A percentile compares a stretch with the other conserved stretches of the same genome.
These are phyloP conservation scores for Brassicogethes aeneus DNA, from an alignment of 2,888 invertebrate genomes.

Conservation along the genomic window DNA sequence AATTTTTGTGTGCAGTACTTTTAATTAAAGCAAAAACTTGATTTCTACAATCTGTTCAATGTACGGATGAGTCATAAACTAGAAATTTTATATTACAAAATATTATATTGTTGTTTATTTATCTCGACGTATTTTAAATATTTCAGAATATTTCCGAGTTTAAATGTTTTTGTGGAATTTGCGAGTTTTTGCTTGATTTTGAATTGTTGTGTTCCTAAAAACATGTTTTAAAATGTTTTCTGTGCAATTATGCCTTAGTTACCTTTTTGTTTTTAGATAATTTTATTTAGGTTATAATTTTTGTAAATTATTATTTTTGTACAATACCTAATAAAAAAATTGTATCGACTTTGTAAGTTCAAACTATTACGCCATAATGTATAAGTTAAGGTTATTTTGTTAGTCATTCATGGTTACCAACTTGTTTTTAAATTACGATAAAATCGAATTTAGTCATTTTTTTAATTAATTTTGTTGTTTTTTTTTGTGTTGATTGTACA, in stretches of 20 bases:
- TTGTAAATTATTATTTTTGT: conserved; percentile 20
- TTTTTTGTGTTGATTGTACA: conserved; percentile 18
- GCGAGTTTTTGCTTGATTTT: too few relatives aligned
- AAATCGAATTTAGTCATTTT: conserved; percentile 18
- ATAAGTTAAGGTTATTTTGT: conserved; percentile 14
- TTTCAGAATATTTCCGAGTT: too few relatives aligned
- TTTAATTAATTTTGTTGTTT: conserved; percentile 8
- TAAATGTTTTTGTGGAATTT: too few relatives aligned
- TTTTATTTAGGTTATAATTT: conserved; percentile 5
- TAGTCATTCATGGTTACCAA: conserved; percentile 34
- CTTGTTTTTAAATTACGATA: conserved; percentile 14
- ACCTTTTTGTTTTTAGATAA: conserved; percentile 16
- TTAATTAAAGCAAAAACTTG: too few relatives aligned
- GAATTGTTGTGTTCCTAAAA: conserved; percentile 24
- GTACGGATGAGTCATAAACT: too few relatives aligned
- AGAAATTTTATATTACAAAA: conserved; percentile 1
- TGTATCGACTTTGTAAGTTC: conserved; percentile 17
- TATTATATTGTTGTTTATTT: too few relatives aligned
- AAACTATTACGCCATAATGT: conserved; percentile 20
- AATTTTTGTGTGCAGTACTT: background rate
- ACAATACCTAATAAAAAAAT: conserved; percentile 8
- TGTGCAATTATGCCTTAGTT: conserved; percentile 27
- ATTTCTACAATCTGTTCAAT: too few relatives aligned
- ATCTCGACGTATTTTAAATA: too few relatives aligned
- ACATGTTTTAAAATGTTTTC: conserved; percentile 16